phyloP scores from a whole-genome alignment of 2,888 invertebrate species.

The Griposia aprilina region DNA sequence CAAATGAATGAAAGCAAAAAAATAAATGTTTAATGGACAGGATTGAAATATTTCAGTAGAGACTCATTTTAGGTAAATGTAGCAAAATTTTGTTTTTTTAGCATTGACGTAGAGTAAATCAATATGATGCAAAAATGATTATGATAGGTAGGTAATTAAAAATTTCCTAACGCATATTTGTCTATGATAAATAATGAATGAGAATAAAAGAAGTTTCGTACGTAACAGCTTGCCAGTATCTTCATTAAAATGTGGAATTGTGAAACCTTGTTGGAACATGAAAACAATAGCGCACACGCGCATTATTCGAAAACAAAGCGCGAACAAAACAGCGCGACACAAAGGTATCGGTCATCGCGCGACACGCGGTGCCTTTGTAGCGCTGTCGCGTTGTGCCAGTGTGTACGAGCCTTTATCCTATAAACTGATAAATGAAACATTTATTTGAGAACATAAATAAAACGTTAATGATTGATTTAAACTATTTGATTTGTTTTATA shows the following conservation, averaged over 20 bases:
- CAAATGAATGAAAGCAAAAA: too few relatives aligned
- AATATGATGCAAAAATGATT: neutral
- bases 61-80: neutral
- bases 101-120: neutral
- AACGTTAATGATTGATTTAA: neutral
- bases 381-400: too few relatives aligned
- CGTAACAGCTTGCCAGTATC: neutral
- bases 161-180: neutral
- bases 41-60: too few relatives aligned
- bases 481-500: conserved; percentile 11
- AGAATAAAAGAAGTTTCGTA: too few relatives aligned
- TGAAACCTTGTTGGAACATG: neutral
- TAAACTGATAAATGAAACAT: neutral
- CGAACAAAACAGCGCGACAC: too few relatives aligned
- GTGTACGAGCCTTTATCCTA: neutral
- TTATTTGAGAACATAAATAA: neutral
- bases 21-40: too few relatives aligned
- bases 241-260: neutral
- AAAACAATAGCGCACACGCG: neutral
- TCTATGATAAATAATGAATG: neutral
- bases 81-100: neutral
- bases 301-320: neutral
- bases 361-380: too few relatives aligned
- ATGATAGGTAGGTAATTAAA: too few relatives aligned
- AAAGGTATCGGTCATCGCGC: too few relatives aligned